Evolutionary conservation across 2,797 vertebrate species (phyloP).

Genomic region (Trematomus bernacchii): DNA sequence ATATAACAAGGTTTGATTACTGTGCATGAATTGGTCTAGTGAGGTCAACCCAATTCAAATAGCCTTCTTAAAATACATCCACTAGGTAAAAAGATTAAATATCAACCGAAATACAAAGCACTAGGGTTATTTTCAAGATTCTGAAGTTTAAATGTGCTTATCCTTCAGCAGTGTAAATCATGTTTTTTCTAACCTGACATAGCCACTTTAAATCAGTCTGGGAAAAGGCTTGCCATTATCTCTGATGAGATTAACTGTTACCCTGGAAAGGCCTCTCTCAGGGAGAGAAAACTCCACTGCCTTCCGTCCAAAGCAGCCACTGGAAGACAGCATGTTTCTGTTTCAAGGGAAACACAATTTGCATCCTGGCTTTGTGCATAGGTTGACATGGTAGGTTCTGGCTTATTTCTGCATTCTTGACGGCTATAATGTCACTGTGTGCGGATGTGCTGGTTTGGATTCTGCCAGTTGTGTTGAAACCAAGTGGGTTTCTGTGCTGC

Average conservation of each 20-base stretch:
- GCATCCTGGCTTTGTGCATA: conserved; percentile 18
- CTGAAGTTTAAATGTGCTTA: conserved; percentile 42
- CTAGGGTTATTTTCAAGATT: conserved; percentile 27
- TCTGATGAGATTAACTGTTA: conserved; percentile 66
- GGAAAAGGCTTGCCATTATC: conserved; percentile 48
- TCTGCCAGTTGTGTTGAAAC: conserved; percentile 29
- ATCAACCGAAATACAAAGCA: conserved; percentile 18
- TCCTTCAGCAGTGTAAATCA: conserved; percentile 45
- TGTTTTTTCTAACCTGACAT: conserved; percentile 51
- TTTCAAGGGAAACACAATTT: conserved; percentile 33
- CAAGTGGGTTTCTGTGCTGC: conserved; percentile 41
- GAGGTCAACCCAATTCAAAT: conserved; percentile 14
- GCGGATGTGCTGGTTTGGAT: conserved; percentile 9
- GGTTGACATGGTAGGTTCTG: conserved; percentile 15
- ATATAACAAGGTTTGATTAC: conserved; percentile 7
- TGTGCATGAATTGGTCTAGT: conserved; percentile 14
- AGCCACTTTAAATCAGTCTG: conserved; percentile 58
- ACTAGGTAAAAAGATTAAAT: conserved; percentile 8
- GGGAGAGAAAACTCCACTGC: conserved; percentile 55
- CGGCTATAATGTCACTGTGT: conserved; percentile 23
- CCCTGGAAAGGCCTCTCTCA: conserved; percentile 39
- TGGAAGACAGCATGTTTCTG: conserved; percentile 24
- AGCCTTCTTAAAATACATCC: conserved; percentile 5
- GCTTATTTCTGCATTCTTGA: conserved; percentile 24
- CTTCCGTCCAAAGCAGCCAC: conserved; percentile 27